phyloP scores from a whole-genome alignment of 2,113 vertebrate species.

The Martes martes region DNA sequence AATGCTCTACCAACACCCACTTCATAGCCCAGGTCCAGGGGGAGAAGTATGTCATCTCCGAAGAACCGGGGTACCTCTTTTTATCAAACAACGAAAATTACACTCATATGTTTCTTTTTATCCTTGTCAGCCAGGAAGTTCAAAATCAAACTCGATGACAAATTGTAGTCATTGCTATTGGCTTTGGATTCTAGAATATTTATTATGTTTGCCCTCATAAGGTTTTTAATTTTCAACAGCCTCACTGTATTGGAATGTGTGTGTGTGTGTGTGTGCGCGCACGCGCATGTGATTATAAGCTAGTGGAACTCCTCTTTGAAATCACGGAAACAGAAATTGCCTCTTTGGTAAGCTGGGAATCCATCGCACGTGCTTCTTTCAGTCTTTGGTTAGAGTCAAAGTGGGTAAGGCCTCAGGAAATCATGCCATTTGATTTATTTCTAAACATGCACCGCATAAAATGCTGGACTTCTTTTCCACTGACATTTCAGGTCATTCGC shows the following conservation, averaged over 20 bases:
- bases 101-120: background rate
- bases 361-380: background rate
- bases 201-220: background rate
- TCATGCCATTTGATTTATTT: background rate
- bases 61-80: background rate
- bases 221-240: background rate
- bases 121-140: background rate
- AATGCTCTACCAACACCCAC: background rate
- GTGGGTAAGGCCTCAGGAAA: background rate
- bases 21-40: background rate
- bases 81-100: background rate
- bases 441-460: background rate
- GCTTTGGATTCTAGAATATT: background rate
- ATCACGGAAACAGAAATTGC: background rate
- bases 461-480: background rate
- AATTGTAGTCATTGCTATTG: background rate
- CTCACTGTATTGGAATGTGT: background rate
- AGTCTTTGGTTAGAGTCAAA: background rate
- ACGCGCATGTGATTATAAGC: background rate
- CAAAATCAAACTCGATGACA: constrained; percentile 19
- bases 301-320: background rate
- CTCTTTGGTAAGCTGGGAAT: background rate
- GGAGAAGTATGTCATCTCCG: background rate
- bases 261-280: background rate
- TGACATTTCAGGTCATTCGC: background rate